Evolutionary conservation across 2,797 vertebrate species (phyloP).

Genomic region (Taenioides sp.): DNA sequence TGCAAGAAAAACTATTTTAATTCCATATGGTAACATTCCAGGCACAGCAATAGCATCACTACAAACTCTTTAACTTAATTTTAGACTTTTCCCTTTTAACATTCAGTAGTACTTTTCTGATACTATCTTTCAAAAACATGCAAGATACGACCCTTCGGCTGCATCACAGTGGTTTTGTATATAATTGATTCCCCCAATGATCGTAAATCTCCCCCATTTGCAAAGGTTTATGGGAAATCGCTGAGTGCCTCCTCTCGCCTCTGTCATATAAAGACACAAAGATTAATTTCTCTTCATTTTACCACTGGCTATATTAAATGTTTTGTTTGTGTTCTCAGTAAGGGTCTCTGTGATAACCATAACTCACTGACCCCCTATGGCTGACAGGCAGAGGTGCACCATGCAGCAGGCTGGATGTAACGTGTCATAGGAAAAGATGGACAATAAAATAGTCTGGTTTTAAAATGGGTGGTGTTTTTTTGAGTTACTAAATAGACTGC

Average conservation of each 20-base stretch:
- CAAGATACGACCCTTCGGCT: constrained; percentile 3
- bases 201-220: constrained; percentile 23
- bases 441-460: background rate
- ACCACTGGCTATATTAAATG: constrained; percentile 38
- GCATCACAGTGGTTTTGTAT: constrained; percentile 40
- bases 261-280: constrained; percentile 26
- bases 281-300: constrained; percentile 29
- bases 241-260: constrained; percentile 3
- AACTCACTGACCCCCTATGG: constrained; percentile 40
- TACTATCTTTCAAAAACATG: background rate
- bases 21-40: background rate
- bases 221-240: constrained; percentile 20
- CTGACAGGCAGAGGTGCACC: constrained; percentile 33
- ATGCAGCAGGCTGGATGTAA: constrained; percentile 14
- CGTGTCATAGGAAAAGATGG: constrained; percentile 10
- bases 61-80: background rate
- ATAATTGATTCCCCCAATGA: constrained; percentile 61
- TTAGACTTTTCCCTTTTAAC: background rate
- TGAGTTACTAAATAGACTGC: background rate
- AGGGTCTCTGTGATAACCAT: constrained; percentile 43
- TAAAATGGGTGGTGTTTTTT: background rate
- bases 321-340: constrained; percentile 49
- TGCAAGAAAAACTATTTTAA: too few relatives aligned
- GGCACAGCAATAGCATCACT: background rate
- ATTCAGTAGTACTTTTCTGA: background rate